Conservation (phyloP, 2,113 vertebrate species). For the Rattus rattus region DNA sequence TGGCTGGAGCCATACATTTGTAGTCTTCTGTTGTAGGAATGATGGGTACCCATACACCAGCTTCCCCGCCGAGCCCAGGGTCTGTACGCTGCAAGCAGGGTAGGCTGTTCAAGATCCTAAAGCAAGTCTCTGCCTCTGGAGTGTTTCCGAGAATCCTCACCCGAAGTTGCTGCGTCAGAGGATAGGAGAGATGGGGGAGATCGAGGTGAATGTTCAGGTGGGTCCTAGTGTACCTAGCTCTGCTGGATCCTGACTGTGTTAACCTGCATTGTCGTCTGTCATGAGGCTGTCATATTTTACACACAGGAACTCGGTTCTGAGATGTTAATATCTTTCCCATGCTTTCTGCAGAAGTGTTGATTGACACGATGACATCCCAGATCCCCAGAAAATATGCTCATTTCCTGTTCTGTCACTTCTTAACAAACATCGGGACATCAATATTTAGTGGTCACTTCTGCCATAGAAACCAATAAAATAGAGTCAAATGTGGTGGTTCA, state of each 20-base stretch:
- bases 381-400: neutral
- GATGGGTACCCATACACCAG: neutral
- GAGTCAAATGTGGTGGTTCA: neutral
- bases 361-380: neutral
- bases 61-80: neutral
- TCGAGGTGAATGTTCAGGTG: neutral
- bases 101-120: neutral
- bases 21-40: neutral
- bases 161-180: neutral
- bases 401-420: neutral
- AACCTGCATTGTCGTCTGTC: too few species aligned
- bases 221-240: neutral
- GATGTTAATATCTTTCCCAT: neutral
- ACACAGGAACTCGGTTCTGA: neutral
- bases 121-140: neutral
- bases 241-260: neutral
- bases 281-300: neutral
- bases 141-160: slow-evolving; percentile 1
- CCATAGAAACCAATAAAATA: neutral
- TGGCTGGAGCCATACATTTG: neutral
- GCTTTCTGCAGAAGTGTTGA: neutral
- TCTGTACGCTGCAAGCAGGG: neutral
- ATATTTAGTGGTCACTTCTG: neutral
- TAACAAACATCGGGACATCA: neutral
- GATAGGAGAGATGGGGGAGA: neutral